phyloP scores from a whole-genome alignment of 2,888 invertebrate species.

The Drosophila phalerata region DNA sequence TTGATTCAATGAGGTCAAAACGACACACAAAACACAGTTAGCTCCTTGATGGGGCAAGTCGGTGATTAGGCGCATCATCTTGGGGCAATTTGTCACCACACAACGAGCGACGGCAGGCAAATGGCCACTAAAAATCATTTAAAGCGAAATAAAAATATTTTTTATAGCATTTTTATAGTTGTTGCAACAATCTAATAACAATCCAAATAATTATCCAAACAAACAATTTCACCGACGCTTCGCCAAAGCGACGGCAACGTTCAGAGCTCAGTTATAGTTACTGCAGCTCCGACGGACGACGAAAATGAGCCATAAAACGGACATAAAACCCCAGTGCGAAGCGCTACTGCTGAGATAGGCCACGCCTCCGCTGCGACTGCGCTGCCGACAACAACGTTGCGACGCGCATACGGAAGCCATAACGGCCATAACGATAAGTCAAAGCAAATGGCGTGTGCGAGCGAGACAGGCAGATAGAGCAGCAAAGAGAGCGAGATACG shows the following conservation, averaged over 20 bases:
- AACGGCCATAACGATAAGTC: slow-evolving; percentile 85
- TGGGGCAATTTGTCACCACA: slow-evolving; percentile 79
- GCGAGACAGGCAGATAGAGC: slow-evolving; percentile 69
- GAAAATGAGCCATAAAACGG: slow-evolving; percentile 78
- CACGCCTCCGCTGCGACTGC: slow-evolving; percentile 76
- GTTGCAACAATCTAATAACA: slow-evolving; percentile 84
- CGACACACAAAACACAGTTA: slow-evolving; percentile 30
- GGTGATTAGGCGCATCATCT: slow-evolving; percentile 77
- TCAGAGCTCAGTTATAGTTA: slow-evolving; percentile 47
- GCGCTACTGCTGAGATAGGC: slow-evolving; percentile 75
- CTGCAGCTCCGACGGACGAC: slow-evolving; percentile 63
- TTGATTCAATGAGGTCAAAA: slow-evolving; percentile 57
- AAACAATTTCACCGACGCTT: slow-evolving; percentile 75
- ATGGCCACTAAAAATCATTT: slow-evolving; percentile 78
- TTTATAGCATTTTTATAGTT: slow-evolving; percentile 83
- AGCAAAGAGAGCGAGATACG: slow-evolving; percentile 36
- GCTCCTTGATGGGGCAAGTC: slow-evolving; percentile 53
- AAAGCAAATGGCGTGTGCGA: slow-evolving; percentile 69
- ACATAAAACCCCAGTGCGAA: slow-evolving; percentile 71
- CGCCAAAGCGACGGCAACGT: slow-evolving; percentile 75
- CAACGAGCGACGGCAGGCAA: slow-evolving; percentile 59
- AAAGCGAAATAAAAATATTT: slow-evolving; percentile 80
- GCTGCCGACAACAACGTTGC: slow-evolving; percentile 44
- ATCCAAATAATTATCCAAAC: slow-evolving; percentile 83
- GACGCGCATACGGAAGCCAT: slow-evolving; percentile 85